Evolutionary conservation across 2,888 invertebrate genomes (phyloP), one percentile per base, ranked within the genome.

Genomic region (Ditula angustiorana): DNA sequence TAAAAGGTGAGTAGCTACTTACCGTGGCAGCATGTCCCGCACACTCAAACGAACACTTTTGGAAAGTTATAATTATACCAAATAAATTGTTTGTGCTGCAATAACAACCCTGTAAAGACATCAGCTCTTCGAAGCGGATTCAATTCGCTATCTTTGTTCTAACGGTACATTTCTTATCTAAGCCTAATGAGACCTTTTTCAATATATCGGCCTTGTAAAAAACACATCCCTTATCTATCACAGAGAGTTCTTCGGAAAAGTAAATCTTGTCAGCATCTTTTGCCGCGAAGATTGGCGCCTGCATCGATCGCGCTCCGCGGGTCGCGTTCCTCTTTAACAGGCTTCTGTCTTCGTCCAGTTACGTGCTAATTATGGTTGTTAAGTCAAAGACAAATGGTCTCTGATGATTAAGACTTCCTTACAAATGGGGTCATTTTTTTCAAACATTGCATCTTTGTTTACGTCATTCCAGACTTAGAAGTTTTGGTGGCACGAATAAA

Each of bases 361-460:
- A 13, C 26, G 24, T 44, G 46, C 52, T 53, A 64, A 64, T 64
- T 64, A 64, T 33, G 63, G 52, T 21, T 58, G 52, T 52, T 64
- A 58, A 52, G 63, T 58, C 58, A 58, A 53, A 52, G 58, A 58
- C 41, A 52, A 52, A 63, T 58, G 46, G 46, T 46, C 46, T 53
- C 21, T 26, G 44, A 59, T 59, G 46, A 64, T 59, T 33, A 55
- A 46, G 35, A 46, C 41, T 61, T 23, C 24, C 28, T 55, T 33
- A 52, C 41, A 41, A 63, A 63, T n/a, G 41, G 11, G 33, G 23
- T 10, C 55, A 5, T 30, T 53, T 58, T 46, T 35, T 64, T 33
- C 16, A 33, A 5, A 56, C 16, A 49, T 33, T 30, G 11, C 19
- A 37, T 8, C 19, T 35, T 37, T 24, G 24, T 23, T 13, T n/a